Conservation (phyloP, 1,140 invertebrate species). For the Apis dorsata region DNA sequence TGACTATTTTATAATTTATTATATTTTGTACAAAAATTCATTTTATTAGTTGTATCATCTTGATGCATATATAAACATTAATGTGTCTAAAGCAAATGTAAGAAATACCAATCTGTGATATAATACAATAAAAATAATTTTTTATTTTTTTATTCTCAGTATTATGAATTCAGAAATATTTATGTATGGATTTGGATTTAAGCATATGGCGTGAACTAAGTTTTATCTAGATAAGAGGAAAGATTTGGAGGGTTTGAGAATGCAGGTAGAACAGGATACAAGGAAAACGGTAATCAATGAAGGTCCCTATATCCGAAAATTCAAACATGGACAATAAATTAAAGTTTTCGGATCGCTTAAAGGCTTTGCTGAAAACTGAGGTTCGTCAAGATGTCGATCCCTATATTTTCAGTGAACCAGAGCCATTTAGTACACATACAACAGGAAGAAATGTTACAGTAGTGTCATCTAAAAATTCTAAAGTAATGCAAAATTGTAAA, state of each 20-base stretch:
- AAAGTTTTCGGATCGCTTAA: slow-evolving; percentile 80
- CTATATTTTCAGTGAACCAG: slow-evolving; percentile 82
- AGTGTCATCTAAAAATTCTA: slow-evolving; percentile 67
- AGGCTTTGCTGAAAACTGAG: slow-evolving; percentile 79
- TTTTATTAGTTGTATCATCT: slow-evolving; percentile 18
- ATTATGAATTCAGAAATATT: slow-evolving; percentile 56
- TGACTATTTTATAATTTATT: slow-evolving; percentile 52
- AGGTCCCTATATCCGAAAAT: slow-evolving; percentile 70
- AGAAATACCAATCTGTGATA: slow-evolving; percentile 56
- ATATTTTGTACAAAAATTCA: slow-evolving; percentile 42
- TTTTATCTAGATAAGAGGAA: slow-evolving; percentile 60
- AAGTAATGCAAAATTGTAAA: slow-evolving; percentile 69
- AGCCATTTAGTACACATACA: slow-evolving; percentile 68
- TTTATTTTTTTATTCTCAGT: slow-evolving; percentile 60
- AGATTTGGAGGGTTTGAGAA: slow-evolving; percentile 68
- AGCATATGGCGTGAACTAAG: slow-evolving; percentile 64
- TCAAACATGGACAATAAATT: slow-evolving; percentile 80
- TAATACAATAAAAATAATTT: slow-evolving; percentile 52
- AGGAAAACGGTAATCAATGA: slow-evolving; percentile 68
- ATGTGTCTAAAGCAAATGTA: slow-evolving; percentile 32
- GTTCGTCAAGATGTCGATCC: slow-evolving; percentile 79
- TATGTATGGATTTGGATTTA: slow-evolving; percentile 49
- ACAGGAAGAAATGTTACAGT: slow-evolving; percentile 69
- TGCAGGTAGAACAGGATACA: slow-evolving; percentile 68
- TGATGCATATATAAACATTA: slow-evolving; percentile 25